Evolutionary conservation across 2,888 invertebrate species (phyloP).

Genomic region (Eristalis intricaria): DNA sequence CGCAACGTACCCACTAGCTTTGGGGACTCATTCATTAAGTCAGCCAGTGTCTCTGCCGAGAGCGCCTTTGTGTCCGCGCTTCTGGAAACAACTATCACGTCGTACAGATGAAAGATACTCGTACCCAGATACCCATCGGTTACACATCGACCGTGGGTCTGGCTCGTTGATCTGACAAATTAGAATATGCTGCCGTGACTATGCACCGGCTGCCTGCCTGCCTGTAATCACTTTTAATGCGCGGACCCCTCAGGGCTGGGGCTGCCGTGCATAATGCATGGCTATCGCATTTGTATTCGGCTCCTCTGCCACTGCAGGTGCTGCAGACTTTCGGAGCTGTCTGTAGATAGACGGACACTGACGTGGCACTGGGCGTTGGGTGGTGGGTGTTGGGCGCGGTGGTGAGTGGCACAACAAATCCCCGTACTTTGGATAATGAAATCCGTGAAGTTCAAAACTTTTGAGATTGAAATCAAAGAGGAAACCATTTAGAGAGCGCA

Average conservation of each 20-base stretch:
- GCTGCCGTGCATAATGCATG: neutral
- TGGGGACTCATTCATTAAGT: conserved; percentile 53
- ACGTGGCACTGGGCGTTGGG: neutral
- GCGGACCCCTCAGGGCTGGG: conserved; percentile 31
- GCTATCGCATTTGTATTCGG: neutral
- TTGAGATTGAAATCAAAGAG: neutral
- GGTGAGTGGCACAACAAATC: neutral
- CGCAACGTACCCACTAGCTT: conserved; percentile 27
- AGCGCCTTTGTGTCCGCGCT: neutral
- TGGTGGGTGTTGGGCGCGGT: neutral
- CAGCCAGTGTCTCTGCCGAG: neutral
- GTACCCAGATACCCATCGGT: neutral
- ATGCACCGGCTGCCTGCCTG: neutral
- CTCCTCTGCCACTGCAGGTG: neutral
- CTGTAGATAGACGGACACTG: too few species aligned
- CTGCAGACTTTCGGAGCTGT: neutral
- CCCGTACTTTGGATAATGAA: neutral
- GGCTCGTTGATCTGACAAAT: conserved; percentile 30
- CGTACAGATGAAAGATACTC: conserved; percentile 11
- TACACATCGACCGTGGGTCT: neutral
- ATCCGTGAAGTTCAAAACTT: neutral
- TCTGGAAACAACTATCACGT: neutral
- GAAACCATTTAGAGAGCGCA: neutral
- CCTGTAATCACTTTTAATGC: conserved; percentile 62
- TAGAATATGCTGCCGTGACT: conserved; percentile 1